Evolutionary conservation across 64 coral and sea anemone genomes (phyloP), one percentile per base, ranked within the genome.

Genomic region (Dendronephthya gigantea): DNA sequence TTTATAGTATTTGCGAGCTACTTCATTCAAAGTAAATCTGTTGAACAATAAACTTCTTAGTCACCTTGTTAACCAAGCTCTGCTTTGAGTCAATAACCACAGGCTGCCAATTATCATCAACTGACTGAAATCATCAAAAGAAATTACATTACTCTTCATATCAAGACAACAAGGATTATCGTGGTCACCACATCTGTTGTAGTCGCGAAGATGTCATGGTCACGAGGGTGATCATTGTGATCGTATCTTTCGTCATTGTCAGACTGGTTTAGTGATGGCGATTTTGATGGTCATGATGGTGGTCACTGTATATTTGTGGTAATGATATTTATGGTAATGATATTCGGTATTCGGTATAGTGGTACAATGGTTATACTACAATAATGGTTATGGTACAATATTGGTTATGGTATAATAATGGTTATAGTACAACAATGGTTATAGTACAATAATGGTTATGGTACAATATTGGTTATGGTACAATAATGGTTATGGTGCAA

Each of bases 61-160:
- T n/a, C n/a, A 92, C 91, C 91, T 92, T 92, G 83, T 92, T 87
- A 4, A 92, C 91, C 88, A 92, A 68, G 25, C 36, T 69, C 23
- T 85, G 87, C 50, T 66, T 85, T 82, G 68, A 43, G 17, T 83
- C 86, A 45, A 85, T 83, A 81, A 92, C 82, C 33, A 48, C 56
- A 51, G 87, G 91, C 34, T 82, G 12, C 91, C 91, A 92, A 15
- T 92, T 92, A 22, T 82, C 83, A 86, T 92, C 91, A 85, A 87
- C 88, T 1, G 91, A 89, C 91, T 92, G 82, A 56, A 23, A 31
- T 11, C 13, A 49, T 28, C 1, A 40, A 35, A 31, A 74, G 23
- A 28, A n/a, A 88, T 14, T 22, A 27, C 39, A 9, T 45, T 50
- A 49, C 3, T 10, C 39, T 59, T 50, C 58, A 48, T 45, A 11